A percentile compares a stretch with the other conserved stretches of the same genome.
phyloP scores from a whole-genome alignment of 2,113 vertebrate species.

The Microcebus murinus region DNA sequence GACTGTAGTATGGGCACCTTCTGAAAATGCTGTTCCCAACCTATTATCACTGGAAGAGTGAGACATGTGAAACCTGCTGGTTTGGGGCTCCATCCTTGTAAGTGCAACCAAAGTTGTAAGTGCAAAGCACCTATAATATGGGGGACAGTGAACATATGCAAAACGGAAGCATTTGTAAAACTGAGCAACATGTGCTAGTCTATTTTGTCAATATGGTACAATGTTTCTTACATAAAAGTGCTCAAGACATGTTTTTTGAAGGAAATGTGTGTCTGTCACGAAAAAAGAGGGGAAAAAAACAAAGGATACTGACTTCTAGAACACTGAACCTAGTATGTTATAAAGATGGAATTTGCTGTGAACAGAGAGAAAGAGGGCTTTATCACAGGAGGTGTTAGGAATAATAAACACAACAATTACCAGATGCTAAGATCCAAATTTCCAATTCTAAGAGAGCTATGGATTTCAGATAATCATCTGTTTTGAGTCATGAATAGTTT shows the following conservation, averaged over 20 bases:
- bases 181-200: background rate
- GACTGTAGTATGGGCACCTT: background rate
- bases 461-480: slow-evolving; percentile 33
- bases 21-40: background rate
- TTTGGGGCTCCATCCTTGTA: background rate
- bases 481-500: background rate
- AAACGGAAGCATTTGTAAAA: background rate
- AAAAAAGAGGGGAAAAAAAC: background rate
- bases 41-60: background rate
- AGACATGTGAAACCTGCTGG: too few species aligned
- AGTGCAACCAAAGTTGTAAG: background rate
- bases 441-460: background rate
- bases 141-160: background rate
- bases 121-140: background rate
- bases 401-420: background rate
- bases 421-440: background rate
- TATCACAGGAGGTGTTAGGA: background rate
- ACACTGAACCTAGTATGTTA: background rate
- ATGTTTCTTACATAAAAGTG: background rate
- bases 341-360: background rate
- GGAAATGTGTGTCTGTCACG: background rate
- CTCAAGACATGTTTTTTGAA: background rate
- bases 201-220: background rate
- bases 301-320: background rate
- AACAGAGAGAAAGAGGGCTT: background rate